Evolutionary conservation across 2,113 vertebrate genomes (phyloP).

Genomic region (Propithecus coquereli): DNA sequence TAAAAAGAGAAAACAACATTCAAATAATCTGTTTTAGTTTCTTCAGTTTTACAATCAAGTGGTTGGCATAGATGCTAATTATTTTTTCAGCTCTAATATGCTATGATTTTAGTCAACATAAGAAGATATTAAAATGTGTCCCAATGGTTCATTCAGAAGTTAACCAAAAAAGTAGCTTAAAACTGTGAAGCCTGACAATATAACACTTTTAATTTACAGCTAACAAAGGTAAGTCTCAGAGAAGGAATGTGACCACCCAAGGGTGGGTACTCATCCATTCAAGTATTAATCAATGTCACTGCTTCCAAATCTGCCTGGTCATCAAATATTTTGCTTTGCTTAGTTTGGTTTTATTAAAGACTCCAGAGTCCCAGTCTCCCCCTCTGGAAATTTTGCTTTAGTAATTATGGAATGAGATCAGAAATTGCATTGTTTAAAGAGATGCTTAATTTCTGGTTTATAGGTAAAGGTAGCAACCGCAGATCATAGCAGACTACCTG

Average conservation of each 20-base stretch:
- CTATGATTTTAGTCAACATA: constrained; percentile 14
- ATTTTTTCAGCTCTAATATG: not conserved
- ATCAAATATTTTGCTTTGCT: not conserved
- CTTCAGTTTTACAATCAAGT: constrained; percentile 14
- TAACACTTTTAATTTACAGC: not conserved
- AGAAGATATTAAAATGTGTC: constrained; percentile 19
- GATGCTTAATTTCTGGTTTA: not conserved
- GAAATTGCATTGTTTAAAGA: not conserved
- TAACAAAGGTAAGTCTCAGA: not conserved
- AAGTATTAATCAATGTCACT: not conserved
- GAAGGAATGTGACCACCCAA: not conserved
- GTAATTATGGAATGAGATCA: not conserved
- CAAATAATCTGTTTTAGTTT: constrained; percentile 37
- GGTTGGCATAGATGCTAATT: not conserved
- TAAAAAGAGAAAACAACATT: constrained; percentile 27
- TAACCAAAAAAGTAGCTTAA: constrained; percentile 7
- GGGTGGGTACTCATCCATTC: not conserved
- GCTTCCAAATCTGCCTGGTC: not conserved
- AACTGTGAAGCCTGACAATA: not conserved
- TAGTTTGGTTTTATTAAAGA: constrained; percentile 20
- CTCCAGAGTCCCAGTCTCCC: not conserved
- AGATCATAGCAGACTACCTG: not conserved
- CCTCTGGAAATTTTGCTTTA: not conserved
- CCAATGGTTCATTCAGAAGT: not conserved
- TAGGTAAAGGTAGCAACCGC: not conserved